A percentile compares a stretch with the other conserved stretches of the same genome.
These are phyloP conservation scores for Dryadula phaetusa DNA, from an alignment of 2,888 invertebrate genomes.

Conservation along the genomic window DNA sequence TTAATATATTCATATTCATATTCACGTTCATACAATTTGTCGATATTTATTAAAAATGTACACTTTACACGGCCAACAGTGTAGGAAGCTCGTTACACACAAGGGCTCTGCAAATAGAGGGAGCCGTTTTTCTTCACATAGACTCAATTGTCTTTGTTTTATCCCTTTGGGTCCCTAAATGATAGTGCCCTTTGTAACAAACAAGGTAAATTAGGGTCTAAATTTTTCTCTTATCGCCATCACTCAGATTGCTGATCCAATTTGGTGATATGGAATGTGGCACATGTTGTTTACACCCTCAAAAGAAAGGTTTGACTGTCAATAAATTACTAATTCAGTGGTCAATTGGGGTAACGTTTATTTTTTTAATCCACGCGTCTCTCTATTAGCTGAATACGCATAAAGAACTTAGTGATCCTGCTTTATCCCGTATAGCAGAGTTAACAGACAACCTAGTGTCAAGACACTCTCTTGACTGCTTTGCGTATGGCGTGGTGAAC, in stretches of 20 bases:
- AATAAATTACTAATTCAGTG: too few relatives aligned
- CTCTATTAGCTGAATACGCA: too few relatives aligned
- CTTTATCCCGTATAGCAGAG: too few relatives aligned
- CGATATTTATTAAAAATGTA: constrained; percentile 19
- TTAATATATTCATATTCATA: too few relatives aligned
- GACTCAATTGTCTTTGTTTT: constrained; percentile 68
- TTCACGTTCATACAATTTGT: too few relatives aligned
- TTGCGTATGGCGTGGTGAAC: too few relatives aligned
- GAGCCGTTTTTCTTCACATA: constrained; percentile 64
- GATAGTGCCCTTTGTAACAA: constrained; percentile 46
- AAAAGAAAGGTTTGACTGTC: neutral
- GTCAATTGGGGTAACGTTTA: too few relatives aligned
- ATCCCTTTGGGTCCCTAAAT: constrained; percentile 49
- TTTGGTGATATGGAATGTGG: neutral
- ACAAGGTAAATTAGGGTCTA: constrained; percentile 42
- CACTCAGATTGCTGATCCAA: constrained; percentile 24
- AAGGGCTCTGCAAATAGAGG: constrained; percentile 63
- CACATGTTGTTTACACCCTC: neutral
- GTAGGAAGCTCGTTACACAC: constrained; percentile 62
- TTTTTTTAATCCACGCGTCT: too few relatives aligned
- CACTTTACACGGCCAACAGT: constrained; percentile 50
- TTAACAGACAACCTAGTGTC: too few relatives aligned
- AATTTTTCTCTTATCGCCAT: constrained; percentile 33
- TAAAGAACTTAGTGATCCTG: too few relatives aligned
- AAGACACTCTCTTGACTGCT: too few relatives aligned